These are phyloP conservation scores for Heliconius hermathena DNA, from an alignment of 1,140 invertebrate species.

Conservation along the genomic window DNA sequence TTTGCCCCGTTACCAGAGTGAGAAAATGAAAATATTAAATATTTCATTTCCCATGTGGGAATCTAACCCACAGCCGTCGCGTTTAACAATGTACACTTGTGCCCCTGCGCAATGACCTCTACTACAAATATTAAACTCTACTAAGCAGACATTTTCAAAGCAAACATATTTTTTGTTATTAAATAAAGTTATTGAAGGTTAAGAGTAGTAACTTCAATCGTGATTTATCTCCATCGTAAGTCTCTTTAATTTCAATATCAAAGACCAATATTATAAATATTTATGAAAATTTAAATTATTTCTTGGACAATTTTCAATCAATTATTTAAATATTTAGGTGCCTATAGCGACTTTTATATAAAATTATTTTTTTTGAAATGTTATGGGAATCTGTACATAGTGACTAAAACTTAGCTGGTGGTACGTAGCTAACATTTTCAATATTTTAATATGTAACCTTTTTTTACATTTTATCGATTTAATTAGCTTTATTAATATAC, in stretches of 20 bases:
- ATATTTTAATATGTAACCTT: neutral
- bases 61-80: no score
- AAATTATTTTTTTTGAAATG: neutral
- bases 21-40: no score
- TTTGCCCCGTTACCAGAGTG: no score
- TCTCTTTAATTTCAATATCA: slow-evolving; percentile 4
- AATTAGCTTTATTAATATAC: neutral
- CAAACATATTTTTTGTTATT: neutral
- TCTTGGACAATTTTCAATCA: neutral
- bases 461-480: neutral
- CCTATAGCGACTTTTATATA: neutral
- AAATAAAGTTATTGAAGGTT: slow-evolving; percentile 3
- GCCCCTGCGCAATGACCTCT: neutral
- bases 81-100: no score
- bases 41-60: no score
- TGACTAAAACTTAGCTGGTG: no score
- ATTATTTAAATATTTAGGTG: neutral
- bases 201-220: neutral
- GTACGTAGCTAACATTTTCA: no score
- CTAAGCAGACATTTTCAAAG: neutral
- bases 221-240: slow-evolving; percentile 1
- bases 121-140: neutral
- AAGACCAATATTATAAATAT: neutral
- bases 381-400: neutral
- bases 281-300: neutral